Evolutionary conservation across 2,113 vertebrate genomes (phyloP).

Genomic region (Psittacara wagleri): DNA sequence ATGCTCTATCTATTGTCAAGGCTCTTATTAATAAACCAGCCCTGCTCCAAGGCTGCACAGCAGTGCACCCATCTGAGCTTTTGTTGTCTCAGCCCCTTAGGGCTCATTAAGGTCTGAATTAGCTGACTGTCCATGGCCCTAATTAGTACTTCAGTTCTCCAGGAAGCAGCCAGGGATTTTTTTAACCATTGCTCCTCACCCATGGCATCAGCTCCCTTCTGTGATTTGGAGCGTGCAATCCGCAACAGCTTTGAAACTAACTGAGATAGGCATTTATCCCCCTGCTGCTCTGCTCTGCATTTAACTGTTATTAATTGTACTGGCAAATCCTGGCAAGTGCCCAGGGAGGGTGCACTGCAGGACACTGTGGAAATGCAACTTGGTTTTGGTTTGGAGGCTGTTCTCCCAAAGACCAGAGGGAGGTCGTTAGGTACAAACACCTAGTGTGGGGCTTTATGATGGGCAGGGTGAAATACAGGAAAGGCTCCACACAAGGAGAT

Average conservation of each 20-base stretch:
- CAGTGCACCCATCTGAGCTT: background rate
- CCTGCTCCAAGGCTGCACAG: background rate
- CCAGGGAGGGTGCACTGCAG: background rate
- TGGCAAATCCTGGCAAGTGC: background rate
- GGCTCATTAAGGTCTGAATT: constrained; percentile 39
- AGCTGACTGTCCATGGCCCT: background rate
- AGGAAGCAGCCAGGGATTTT: constrained; percentile 15
- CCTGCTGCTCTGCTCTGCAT: background rate
- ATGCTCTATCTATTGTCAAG: background rate
- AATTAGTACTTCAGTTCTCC: constrained; percentile 39
- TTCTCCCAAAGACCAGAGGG: background rate
- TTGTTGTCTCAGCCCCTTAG: background rate
- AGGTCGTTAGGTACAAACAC: background rate
- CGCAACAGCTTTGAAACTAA: background rate
- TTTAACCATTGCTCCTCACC: background rate
- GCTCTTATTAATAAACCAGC: background rate
- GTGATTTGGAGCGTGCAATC: background rate
- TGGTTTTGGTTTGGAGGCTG: background rate
- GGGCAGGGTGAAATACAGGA: background rate
- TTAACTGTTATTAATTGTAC: background rate
- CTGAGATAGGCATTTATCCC: background rate
- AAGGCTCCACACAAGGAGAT: background rate
- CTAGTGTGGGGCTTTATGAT: background rate
- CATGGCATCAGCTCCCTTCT: background rate
- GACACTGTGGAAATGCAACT: background rate